Conservation (phyloP, 2,888 invertebrate species). For the Phalera bucephala region DNA sequence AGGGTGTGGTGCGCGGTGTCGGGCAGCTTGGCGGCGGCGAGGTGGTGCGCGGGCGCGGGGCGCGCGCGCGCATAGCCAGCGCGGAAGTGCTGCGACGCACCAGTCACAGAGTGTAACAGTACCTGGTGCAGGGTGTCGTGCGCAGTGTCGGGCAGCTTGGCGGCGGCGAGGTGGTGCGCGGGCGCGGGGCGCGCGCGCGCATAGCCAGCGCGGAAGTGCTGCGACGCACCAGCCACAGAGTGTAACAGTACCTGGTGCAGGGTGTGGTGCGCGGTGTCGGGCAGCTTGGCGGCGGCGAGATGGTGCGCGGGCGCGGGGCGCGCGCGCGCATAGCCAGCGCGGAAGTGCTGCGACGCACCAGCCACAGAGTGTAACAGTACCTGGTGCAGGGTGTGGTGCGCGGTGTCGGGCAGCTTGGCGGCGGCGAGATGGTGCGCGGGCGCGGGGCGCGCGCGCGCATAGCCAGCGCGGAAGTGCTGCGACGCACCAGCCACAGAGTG, state of each 20-base stretch:
- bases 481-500: too few species aligned
- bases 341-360: too few species aligned
- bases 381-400: slow-evolving; percentile 82
- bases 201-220: too few species aligned
- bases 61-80: too few species aligned
- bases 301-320: slow-evolving; percentile 53
- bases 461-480: too few species aligned
- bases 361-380: too few species aligned
- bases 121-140: slow-evolving; percentile 82
- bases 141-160: slow-evolving; percentile 74
- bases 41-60: slow-evolving; percentile 52
- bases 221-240: too few species aligned
- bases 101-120: too few species aligned
- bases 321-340: too few species aligned
- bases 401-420: slow-evolving; percentile 71
- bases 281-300: slow-evolving; percentile 59
- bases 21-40: slow-evolving; percentile 60
- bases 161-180: slow-evolving; percentile 39
- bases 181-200: too few species aligned
- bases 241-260: slow-evolving; percentile 76
- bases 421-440: slow-evolving; percentile 46
- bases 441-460: too few species aligned
- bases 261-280: slow-evolving; percentile 79
- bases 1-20: slow-evolving; percentile 81
- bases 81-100: too few species aligned